These are phyloP conservation scores for Periparus ater DNA, from an alignment of 2,797 vertebrate species.

Conservation along the genomic window DNA sequence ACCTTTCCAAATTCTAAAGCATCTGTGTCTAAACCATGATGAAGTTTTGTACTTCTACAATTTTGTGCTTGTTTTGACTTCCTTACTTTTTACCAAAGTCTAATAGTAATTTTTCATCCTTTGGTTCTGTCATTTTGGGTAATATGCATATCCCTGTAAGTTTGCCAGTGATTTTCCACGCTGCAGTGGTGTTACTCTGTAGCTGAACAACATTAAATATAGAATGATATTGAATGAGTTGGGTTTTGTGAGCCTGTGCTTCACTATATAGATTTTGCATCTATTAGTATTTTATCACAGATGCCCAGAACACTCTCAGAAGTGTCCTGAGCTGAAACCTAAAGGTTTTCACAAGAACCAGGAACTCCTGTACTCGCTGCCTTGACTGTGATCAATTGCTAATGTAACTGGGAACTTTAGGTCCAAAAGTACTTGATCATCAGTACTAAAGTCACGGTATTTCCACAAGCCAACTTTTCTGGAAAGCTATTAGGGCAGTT, in stretches of 20 bases:
- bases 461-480: neutral
- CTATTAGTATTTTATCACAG: slow-evolving; percentile 5
- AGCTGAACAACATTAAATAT: slow-evolving; percentile 27
- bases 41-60: slow-evolving; percentile 12
- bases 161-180: slow-evolving; percentile 40
- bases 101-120: slow-evolving; percentile 36
- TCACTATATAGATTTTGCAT: neutral
- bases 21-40: neutral
- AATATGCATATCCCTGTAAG: slow-evolving; percentile 47
- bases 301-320: neutral
- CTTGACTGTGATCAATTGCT: slow-evolving; percentile 24
- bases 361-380: neutral
- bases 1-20: slow-evolving; percentile 44
- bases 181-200: slow-evolving; percentile 15
- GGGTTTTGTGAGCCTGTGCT: neutral
- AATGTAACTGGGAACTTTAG: neutral
- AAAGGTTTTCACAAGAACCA: neutral
- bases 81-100: neutral
- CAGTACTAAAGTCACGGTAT: neutral
- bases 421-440: neutral
- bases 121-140: slow-evolving; percentile 2
- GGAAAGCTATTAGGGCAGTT: neutral
- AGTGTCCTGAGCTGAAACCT: neutral
- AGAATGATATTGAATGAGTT: slow-evolving; percentile 14
- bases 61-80: slow-evolving; percentile 20